These are phyloP conservation scores for Cenopis cana DNA, from an alignment of 2,888 invertebrate species.

Conservation along the genomic window DNA sequence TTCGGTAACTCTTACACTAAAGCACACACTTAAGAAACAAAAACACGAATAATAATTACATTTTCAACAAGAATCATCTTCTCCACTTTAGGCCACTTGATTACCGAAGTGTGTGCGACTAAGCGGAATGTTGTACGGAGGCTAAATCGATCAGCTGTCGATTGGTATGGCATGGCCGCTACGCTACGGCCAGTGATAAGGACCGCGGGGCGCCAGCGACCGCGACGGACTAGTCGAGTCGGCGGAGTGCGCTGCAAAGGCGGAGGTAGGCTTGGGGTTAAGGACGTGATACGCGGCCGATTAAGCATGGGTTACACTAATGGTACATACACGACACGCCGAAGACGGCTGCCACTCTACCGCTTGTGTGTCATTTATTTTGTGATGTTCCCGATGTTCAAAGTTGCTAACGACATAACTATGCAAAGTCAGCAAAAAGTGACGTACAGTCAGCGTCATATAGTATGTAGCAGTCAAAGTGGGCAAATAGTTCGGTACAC, in stretches of 20 bases:
- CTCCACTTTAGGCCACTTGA: conserved; percentile 10
- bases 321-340: background rate
- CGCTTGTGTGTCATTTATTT: background rate
- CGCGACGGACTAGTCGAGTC: conserved; percentile 35
- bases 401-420: too few relatives aligned
- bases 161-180: background rate
- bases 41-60: background rate
- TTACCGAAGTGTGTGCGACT: background rate
- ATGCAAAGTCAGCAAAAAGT: too few relatives aligned
- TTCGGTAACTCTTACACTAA: background rate
- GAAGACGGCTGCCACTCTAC: background rate
- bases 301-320: background rate
- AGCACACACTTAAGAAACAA: conserved; percentile 2
- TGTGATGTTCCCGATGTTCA: background rate
- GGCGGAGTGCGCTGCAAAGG: conserved; percentile 21
- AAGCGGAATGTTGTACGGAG: background rate
- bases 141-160: background rate
- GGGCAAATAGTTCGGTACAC: too few relatives aligned
- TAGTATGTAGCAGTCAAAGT: too few relatives aligned
- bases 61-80: conserved; percentile 9
- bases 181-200: background rate
- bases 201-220: conserved; percentile 16
- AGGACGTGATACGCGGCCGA: background rate
- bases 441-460: too few relatives aligned
- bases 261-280: conserved; percentile 5